Evolutionary conservation across 1,140 invertebrate genomes (phyloP).

Genomic region (Coptotermes formosanus): DNA sequence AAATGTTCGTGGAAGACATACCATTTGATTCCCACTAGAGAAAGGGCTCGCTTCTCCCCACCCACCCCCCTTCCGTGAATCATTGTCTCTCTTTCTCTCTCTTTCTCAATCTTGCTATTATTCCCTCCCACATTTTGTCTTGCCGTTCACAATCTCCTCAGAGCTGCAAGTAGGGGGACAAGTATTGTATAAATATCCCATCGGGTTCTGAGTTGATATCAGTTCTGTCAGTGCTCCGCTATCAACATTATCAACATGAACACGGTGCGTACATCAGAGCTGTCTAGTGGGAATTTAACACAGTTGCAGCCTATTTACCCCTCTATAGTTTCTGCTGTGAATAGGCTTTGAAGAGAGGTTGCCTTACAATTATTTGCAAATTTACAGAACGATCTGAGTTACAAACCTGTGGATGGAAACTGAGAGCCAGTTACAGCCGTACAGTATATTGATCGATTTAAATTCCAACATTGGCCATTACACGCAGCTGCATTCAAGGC

Average conservation of each 20-base stretch:
- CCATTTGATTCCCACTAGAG: slow-evolving; percentile 4
- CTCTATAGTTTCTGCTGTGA: too few species aligned
- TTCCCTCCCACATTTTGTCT: neutral
- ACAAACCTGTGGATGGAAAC: too few species aligned
- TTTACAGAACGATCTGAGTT: too few species aligned
- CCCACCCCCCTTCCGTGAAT: neutral
- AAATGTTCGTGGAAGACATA: neutral
- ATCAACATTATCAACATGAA: neutral
- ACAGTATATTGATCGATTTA: too few species aligned
- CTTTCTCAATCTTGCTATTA: neutral
- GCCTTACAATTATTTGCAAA: too few species aligned
- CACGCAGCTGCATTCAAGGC: too few species aligned
- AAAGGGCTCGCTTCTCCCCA: neutral
- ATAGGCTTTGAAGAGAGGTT: too few species aligned
- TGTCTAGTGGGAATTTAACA: neutral
- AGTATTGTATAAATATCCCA: slow-evolving; percentile 12
- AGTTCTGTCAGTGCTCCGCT: neutral
- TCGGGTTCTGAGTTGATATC: neutral
- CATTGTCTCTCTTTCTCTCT: neutral
- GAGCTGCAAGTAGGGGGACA: neutral
- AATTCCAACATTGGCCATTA: too few species aligned
- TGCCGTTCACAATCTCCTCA: neutral
- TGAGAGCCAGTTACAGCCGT: too few species aligned
- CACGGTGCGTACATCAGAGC: neutral
- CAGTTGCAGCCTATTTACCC: too few species aligned